Percentiles rank a stretch among this genome's conserved stretches.
Conservation (phyloP, 2,888 invertebrate species). For the Microdon myrmicae region DNA sequence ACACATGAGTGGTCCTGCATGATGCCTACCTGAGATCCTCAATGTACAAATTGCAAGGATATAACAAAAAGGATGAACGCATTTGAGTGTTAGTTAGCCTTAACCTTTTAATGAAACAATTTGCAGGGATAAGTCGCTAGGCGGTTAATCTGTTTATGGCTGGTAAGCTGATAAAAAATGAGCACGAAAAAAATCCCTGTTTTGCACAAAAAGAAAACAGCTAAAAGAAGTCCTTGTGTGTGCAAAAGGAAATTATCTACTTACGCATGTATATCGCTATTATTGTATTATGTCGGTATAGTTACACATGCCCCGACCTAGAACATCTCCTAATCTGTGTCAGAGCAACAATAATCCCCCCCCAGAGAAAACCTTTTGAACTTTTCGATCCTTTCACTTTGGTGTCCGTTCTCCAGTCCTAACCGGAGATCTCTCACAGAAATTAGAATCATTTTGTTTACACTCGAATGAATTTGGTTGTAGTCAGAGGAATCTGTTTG, state of each 20-base stretch:
- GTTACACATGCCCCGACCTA: conserved; percentile 23
- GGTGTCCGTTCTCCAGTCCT: conserved; percentile 9
- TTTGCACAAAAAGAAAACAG: conserved; percentile 56
- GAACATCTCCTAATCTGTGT: conserved; percentile 66
- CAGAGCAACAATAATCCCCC: conserved; percentile 63
- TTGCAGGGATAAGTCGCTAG: conserved; percentile 66
- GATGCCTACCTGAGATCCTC: conserved; percentile 7
- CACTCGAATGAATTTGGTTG: conserved; percentile 62
- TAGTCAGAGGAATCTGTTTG: conserved; percentile 15
- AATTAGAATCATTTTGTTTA: conserved; percentile 60
- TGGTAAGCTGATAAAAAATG: conserved; percentile 61
- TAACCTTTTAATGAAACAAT: conserved; percentile 68
- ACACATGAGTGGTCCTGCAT: conserved; percentile 1
- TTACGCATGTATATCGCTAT: conserved; percentile 47
- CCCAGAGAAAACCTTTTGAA: conserved; percentile 66
- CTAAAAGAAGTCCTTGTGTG: conserved; percentile 37
- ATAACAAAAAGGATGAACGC: conserved; percentile 26
- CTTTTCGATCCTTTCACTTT: conserved; percentile 56
- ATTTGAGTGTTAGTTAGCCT: conserved; percentile 64
- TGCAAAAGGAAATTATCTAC: conserved; percentile 49
- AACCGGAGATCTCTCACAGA: conserved; percentile 42
- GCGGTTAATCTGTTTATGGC: conserved; percentile 68
- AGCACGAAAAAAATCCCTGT: conserved; percentile 34
- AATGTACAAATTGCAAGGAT: not conserved
- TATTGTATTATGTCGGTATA: conserved; percentile 18